A percentile compares a stretch with the other conserved stretches of the same genome.
Evolutionary conservation across 2,888 invertebrate species (phyloP).

Genomic region (Pachliopta kotzebuea): DNA sequence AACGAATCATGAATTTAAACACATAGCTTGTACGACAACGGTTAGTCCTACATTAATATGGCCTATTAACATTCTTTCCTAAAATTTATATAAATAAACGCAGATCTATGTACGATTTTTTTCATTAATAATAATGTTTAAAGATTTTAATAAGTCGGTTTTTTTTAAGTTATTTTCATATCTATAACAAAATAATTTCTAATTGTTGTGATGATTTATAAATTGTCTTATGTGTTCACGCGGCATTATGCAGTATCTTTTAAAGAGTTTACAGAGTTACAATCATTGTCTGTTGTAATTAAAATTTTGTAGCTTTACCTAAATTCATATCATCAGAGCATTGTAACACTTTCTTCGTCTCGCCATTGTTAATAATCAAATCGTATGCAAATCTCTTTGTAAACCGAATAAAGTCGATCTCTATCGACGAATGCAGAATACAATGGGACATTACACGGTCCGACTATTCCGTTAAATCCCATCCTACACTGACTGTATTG

Average conservation of each 20-base stretch:
- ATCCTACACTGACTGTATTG: conserved; percentile 36
- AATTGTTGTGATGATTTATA: conserved; percentile 9
- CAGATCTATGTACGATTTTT: neutral
- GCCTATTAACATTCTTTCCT: conserved; percentile 52
- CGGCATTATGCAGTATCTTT: neutral
- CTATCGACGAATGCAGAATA: conserved; percentile 48
- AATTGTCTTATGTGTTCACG: conserved; percentile 8
- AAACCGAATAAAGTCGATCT: conserved; percentile 52
- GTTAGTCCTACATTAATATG: conserved; percentile 49
- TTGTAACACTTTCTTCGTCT: conserved; percentile 34
- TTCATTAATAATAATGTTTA: too few species aligned
- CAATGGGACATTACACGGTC: conserved; percentile 50
- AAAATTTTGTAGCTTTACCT: conserved; percentile 21
- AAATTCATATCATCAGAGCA: conserved; percentile 18
- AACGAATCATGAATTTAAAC: conserved; percentile 29
- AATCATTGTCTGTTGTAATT: neutral
- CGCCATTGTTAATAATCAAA: conserved; percentile 37
- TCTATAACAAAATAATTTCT: neutral
- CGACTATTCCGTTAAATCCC: conserved; percentile 39
- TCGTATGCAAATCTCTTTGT: conserved; percentile 43
- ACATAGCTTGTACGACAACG: conserved; percentile 44
- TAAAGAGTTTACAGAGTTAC: too few species aligned
- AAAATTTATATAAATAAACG: conserved; percentile 35
- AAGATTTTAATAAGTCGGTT: neutral
- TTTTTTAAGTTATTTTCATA: neutral